phyloP scores from a whole-genome alignment of 2,888 invertebrate genomes.

The Synanthedon vespiformis region DNA sequence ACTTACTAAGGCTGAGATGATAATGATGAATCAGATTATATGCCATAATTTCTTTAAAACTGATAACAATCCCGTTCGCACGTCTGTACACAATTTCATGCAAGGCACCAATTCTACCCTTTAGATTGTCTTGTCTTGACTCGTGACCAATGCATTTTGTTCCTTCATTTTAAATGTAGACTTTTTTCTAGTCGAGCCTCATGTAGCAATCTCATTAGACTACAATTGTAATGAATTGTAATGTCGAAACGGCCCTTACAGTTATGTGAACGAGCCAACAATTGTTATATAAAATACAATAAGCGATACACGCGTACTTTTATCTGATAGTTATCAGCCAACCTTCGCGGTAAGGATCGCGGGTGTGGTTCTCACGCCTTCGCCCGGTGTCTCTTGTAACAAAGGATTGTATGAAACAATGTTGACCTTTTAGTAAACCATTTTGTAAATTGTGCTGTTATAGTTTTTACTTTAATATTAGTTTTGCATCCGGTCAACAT shows the following conservation, averaged over 20 bases:
- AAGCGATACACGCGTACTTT: constrained; percentile 9
- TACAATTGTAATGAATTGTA: constrained; percentile 42
- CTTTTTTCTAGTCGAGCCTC: background rate
- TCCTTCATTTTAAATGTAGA: background rate
- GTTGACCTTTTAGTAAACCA: constrained; percentile 7
- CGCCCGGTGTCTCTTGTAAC: constrained; percentile 16
- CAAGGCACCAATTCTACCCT: too few species aligned
- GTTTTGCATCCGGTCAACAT: too few species aligned
- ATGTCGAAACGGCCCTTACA: constrained; percentile 41
- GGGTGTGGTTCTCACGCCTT: constrained; percentile 36
- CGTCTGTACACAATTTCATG: too few species aligned
- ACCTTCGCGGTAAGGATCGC: constrained; percentile 23
- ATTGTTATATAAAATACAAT: constrained; percentile 35
- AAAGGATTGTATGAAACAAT: constrained; percentile 19
- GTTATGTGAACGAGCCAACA: constrained; percentile 48
- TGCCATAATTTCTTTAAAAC: too few species aligned
- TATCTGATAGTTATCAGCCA: constrained; percentile 11
- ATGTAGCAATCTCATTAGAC: constrained; percentile 26
- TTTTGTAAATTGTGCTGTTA: background rate
- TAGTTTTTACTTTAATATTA: constrained; percentile 1
- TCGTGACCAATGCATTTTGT: too few species aligned
- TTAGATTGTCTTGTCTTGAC: too few species aligned
- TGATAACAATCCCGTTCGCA: too few species aligned
- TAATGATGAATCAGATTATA: too few species aligned
- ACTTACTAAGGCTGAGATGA: too few species aligned